phyloP scores from a whole-genome alignment of 2,113 vertebrate species.

The Notiomystis cincta region DNA sequence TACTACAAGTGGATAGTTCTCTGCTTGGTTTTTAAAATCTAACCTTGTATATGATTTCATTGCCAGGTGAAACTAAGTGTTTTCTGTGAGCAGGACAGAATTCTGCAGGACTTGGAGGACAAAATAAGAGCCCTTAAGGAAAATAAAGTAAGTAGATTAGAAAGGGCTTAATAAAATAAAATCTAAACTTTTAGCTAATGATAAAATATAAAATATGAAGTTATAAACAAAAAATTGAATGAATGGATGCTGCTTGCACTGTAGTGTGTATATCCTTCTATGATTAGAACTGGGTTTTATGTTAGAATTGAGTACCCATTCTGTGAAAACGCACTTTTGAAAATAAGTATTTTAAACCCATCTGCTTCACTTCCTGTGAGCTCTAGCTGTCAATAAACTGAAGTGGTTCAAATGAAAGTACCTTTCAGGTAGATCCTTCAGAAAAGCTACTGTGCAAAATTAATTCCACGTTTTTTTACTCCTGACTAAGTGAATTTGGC shows the following conservation, averaged over 20 bases:
- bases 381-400: background rate
- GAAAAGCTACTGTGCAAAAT: background rate
- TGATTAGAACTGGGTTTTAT: background rate
- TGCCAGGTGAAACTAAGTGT: constrained; percentile 90
- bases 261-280: background rate
- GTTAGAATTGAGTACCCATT: background rate
- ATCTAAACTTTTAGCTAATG: background rate
- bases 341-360: background rate
- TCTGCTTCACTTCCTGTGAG: background rate
- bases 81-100: constrained; percentile 96
- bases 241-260: background rate
- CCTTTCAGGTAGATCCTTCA: background rate
- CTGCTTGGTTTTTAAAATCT: background rate
- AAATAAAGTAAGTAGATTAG: constrained; percentile 83
- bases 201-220: background rate
- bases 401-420: background rate
- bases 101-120: constrained; percentile 92
- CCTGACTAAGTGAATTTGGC: background rate
- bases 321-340: background rate
- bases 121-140: constrained; percentile 91
- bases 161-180: background rate
- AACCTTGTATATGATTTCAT: background rate
- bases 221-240: background rate
- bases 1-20: background rate
- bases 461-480: background rate